phyloP scores from a whole-genome alignment of 2,888 invertebrate genomes.

The Quadriops clusia region DNA sequence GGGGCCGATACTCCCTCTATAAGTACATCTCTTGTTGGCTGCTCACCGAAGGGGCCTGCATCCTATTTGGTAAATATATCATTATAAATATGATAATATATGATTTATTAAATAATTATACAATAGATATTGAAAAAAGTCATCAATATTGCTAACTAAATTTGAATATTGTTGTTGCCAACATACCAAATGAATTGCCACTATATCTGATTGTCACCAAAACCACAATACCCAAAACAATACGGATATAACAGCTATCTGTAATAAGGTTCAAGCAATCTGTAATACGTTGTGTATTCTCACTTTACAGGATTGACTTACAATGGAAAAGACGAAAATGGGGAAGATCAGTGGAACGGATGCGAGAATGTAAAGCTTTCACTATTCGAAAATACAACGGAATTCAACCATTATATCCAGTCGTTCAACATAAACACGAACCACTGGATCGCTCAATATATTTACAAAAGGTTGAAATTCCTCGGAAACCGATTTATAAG shows the following conservation, averaged over 20 bases:
- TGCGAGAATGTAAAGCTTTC: constrained; percentile 79
- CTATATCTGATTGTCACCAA: too few species aligned
- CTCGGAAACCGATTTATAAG: constrained; percentile 69
- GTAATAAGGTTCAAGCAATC: constrained; percentile 3
- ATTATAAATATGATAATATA: too few species aligned
- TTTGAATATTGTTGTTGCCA: too few species aligned
- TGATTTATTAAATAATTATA: too few species aligned
- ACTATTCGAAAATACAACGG: constrained; percentile 70
- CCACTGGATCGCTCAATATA: constrained; percentile 84
- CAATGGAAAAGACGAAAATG: constrained; percentile 57
- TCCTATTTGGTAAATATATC: constrained; percentile 41
- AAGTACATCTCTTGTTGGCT: constrained; percentile 94
- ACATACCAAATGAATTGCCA: too few species aligned
- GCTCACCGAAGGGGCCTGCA: constrained; percentile 69
- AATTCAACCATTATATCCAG: constrained; percentile 76
- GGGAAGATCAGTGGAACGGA: constrained; percentile 68
- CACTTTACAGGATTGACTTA: constrained; percentile 54
- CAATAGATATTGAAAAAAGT: too few species aligned
- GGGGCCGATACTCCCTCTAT: constrained; percentile 76
- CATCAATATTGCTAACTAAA: too few species aligned
- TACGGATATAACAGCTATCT: too few species aligned
- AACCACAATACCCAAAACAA: too few species aligned
- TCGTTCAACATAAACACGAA: constrained; percentile 96
- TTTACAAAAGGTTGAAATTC: constrained; percentile 88
- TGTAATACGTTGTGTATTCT: constrained; percentile 6